Conservation (phyloP, 2,888 invertebrate genomes). For the Thymelicus sylvestris region DNA sequence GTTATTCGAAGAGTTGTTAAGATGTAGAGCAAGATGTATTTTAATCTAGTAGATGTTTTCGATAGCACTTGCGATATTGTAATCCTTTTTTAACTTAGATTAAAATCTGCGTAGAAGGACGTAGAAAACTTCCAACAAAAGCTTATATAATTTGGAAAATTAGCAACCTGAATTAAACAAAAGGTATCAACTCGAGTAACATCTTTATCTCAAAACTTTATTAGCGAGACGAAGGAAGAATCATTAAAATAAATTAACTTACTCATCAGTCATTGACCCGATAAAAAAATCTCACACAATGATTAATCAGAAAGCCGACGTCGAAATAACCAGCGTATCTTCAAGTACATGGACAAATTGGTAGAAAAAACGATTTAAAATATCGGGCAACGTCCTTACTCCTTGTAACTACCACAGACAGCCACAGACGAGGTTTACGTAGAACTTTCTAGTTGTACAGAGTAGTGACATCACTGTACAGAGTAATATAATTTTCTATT, state of each 20-base stretch:
- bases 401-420: neutral
- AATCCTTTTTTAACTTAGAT: too few relatives aligned
- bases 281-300: conserved; percentile 19
- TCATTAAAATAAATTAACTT: conserved; percentile 22
- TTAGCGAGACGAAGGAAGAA: conserved; percentile 4
- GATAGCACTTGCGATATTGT: too few relatives aligned
- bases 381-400: conserved; percentile 34
- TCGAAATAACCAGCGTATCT: conserved; percentile 20
- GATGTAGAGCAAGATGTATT: too few relatives aligned
- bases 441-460: conserved; percentile 11
- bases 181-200: neutral
- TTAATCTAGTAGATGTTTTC: too few relatives aligned
- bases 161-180: neutral
- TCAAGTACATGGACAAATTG: conserved; percentile 28
- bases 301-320: conserved; percentile 25
- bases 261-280: conserved; percentile 22
- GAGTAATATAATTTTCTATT: neutral
- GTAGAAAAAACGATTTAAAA: conserved; percentile 29
- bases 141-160: neutral
- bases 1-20: too few relatives aligned
- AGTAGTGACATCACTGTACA: neutral
- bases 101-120: too few relatives aligned
- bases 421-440: neutral
- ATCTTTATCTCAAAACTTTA: conserved; percentile 10
- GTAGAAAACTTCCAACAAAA: too few relatives aligned